phyloP scores from a whole-genome alignment of 2,797 vertebrate species.

The Eospalax fontanierii region DNA sequence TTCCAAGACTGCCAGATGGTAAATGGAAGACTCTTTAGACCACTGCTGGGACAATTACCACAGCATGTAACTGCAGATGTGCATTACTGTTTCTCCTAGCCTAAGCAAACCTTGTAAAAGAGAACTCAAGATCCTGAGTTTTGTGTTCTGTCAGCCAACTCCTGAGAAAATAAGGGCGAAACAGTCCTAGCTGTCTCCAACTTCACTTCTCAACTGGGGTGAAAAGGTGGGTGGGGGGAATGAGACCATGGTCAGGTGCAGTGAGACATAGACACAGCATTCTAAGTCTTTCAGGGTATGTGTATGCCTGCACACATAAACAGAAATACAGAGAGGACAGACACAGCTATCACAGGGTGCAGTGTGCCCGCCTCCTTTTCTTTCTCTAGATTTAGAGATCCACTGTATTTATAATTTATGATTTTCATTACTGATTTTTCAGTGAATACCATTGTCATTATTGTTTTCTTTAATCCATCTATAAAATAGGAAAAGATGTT shows the following conservation, averaged over 20 bases:
- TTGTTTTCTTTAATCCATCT: neutral
- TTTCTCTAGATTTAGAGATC: neutral
- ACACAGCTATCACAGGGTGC: no score
- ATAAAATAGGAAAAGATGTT: neutral
- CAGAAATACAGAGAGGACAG: neutral
- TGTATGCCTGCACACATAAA: neutral
- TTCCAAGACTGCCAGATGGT: neutral
- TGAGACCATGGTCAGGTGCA: neutral
- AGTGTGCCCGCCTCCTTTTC: no score
- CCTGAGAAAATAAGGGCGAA: neutral
- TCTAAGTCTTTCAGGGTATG: neutral
- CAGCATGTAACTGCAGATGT: neutral
- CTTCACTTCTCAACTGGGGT: neutral
- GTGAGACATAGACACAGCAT: neutral
- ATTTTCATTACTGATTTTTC: neutral
- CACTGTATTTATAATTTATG: neutral
- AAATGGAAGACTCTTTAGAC: neutral
- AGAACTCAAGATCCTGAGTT: neutral
- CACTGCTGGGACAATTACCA: neutral
- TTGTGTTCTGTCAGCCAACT: neutral
- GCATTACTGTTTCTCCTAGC: neutral
- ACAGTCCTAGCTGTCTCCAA: neutral
- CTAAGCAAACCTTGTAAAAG: neutral
- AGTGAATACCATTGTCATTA: neutral
- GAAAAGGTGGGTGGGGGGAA: neutral